phyloP scores from a whole-genome alignment of 2,113 vertebrate genomes.

The Nannospalax galili region DNA sequence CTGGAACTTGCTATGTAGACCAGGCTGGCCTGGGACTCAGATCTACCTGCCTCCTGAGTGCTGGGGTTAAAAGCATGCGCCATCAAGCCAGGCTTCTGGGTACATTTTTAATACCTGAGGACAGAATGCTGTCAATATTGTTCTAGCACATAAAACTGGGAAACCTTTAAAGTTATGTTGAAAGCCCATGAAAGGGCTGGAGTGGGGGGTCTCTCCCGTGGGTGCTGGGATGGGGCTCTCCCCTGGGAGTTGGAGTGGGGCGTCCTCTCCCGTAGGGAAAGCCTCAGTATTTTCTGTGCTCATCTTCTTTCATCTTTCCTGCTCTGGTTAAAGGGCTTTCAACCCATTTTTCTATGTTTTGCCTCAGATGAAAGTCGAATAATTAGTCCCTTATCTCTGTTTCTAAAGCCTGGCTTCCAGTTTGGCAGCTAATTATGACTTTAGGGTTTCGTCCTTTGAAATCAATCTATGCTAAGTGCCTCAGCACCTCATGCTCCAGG shows the following conservation, averaged over 20 bases:
- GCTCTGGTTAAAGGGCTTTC: neutral
- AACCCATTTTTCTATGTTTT: conserved; percentile 1
- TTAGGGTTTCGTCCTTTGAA: neutral
- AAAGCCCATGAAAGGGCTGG: neutral
- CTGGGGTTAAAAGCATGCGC: too few relatives aligned
- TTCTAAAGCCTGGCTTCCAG: neutral
- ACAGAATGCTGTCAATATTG: neutral
- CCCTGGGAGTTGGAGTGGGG: neutral
- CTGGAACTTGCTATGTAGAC: too few relatives aligned
- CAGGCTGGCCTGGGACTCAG: too few relatives aligned
- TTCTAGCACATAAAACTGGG: neutral
- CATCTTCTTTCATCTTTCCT: neutral
- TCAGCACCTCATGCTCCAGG: neutral
- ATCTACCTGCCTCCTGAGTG: neutral
- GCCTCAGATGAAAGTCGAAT: neutral
- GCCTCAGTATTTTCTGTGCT: neutral
- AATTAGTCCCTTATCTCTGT: neutral
- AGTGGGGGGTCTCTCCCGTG: fast-evolving
- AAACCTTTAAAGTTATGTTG: neutral
- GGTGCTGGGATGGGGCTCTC: too few relatives aligned
- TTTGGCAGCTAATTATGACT: neutral
- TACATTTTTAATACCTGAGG: neutral
- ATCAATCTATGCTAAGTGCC: neutral
- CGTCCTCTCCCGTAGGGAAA: neutral
- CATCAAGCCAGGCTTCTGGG: neutral